Base-by-base conservation (phyloP, 1,140 invertebrate genomes). In the Eurytemora carolleeae region DNA sequence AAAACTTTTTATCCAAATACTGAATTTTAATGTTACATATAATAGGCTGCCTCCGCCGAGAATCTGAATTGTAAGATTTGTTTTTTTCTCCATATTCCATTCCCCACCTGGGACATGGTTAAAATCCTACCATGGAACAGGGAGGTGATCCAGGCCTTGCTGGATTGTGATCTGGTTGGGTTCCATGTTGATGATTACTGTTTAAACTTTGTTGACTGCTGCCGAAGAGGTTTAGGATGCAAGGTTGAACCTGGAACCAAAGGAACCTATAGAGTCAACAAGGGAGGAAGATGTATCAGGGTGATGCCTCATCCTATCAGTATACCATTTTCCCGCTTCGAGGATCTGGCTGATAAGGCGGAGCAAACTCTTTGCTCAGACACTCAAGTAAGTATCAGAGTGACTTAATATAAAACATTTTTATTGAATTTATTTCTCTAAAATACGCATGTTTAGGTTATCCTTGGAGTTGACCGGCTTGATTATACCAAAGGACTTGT, bases 121-220 rank as follows among this genome's bases (percentile, higher is more conserved):
- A 76, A 87, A 58, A 73, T 91, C 16, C 85, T 90, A 66, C 87
- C 87, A 1, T 89, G 87, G 85, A 84, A 85, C 54, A 87, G 91
- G 72, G 86, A 89, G 74, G 81, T 92, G 54, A 77, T 91, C n/a
- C 86, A 90, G 71, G 59, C 44, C 26, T 18, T 71, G 71, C 59
- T 67, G 81, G 83, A 85, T 64, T 89, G 85, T 71, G 87, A 91
- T 71, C 83, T 91, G 80, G 84, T 91, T 44, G 87, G 86, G 26
- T 92, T 93, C 68, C 87, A 93, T 68, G 89, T 90, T 65, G 83
- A 85, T 58, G 87, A 90, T 68, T 91, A 93, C 69, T 90, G 87
- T 67, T 73, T 89, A 25, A 91, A 91, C 70, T 92, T 91, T 67
- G 85, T 92, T 3, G 87, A 92, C 68, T 91, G 87, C 69, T 90